Conservation (phyloP, 2,888 invertebrate genomes). For the Andrena praecox region DNA sequence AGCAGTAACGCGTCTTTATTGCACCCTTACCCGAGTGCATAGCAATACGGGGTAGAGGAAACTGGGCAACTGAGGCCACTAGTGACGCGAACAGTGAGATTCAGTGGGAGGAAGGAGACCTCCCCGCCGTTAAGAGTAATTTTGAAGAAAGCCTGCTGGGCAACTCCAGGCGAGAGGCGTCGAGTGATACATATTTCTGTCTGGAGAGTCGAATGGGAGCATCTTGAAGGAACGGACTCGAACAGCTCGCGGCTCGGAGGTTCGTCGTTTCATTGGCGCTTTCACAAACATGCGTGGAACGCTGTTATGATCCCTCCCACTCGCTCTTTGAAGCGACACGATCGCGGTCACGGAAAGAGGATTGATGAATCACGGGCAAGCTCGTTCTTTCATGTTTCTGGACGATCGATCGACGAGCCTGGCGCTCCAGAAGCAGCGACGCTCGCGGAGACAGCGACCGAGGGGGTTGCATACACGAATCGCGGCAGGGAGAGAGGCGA, state of each 20-base stretch:
- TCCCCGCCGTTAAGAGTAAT: too few relatives aligned
- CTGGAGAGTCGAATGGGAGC: too few relatives aligned
- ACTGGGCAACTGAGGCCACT: too few relatives aligned
- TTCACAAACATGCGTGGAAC: not conserved
- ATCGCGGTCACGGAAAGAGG: constrained; percentile 46
- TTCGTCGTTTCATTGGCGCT: not conserved
- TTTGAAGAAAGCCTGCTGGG: too few relatives aligned
- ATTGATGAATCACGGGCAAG: constrained; percentile 69
- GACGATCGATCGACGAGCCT: constrained; percentile 62
- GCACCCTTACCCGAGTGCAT: too few relatives aligned
- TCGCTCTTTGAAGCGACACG: constrained; percentile 27
- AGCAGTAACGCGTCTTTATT: not conserved
- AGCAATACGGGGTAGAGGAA: too few relatives aligned
- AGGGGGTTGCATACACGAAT: not conserved
- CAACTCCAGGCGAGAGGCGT: too few relatives aligned
- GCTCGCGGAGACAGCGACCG: constrained; percentile 43
- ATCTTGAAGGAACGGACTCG: too few relatives aligned
- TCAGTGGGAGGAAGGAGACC: too few relatives aligned
- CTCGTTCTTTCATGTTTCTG: constrained; percentile 64
- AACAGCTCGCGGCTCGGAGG: too few relatives aligned
- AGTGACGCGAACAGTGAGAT: too few relatives aligned
- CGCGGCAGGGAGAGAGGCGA: not conserved
- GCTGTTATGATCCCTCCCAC: constrained; percentile 12
- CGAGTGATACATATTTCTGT: too few relatives aligned
- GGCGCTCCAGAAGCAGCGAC: constrained; percentile 38